phyloP scores from a whole-genome alignment of 2,797 vertebrate species.

The Xenopus petersii region DNA sequence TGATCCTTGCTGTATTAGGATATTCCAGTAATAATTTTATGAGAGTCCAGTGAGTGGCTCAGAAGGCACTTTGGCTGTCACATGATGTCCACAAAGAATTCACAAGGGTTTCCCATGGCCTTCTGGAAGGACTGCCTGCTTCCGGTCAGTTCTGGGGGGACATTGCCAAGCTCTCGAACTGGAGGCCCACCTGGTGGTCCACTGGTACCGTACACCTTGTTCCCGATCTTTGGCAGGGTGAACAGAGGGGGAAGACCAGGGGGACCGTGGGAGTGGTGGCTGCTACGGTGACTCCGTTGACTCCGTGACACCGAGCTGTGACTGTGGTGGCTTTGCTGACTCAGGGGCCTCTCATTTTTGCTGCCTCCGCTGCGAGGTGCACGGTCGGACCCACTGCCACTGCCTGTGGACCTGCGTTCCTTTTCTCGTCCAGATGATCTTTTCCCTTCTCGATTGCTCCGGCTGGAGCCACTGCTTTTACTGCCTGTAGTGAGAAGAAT shows the following conservation, averaged over 20 bases:
- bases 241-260: conserved; percentile 88
- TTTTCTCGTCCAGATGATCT: conserved; percentile 82
- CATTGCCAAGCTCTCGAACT: conserved; percentile 81
- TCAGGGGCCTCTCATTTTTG: conserved; percentile 71
- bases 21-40: conserved; percentile 7
- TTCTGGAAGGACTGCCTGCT: conserved; percentile 98
- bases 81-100: conserved; percentile 99
- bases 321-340: conserved; percentile 85
- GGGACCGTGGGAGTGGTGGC: conserved; percentile 81
- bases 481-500: conserved; percentile 70
- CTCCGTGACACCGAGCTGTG: conserved; percentile 76
- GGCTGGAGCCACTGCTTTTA: conserved; percentile 95
- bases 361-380: conserved; percentile 65
- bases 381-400: conserved; percentile 78
- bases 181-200: conserved; percentile 88
- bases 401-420: conserved; percentile 78
- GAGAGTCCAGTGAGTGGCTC: conserved; percentile 7
- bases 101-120: conserved; percentile 97
- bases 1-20: background rate
- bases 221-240: conserved; percentile 77
- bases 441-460: conserved; percentile 83
- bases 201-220: conserved; percentile 70
- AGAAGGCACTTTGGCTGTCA: conserved; percentile 68
- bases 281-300: conserved; percentile 86
- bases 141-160: conserved; percentile 92